Percentiles rank a stretch among this genome's conserved stretches.
phyloP scores from a whole-genome alignment of 2,113 vertebrate species.

The Peromyscus californicus region DNA sequence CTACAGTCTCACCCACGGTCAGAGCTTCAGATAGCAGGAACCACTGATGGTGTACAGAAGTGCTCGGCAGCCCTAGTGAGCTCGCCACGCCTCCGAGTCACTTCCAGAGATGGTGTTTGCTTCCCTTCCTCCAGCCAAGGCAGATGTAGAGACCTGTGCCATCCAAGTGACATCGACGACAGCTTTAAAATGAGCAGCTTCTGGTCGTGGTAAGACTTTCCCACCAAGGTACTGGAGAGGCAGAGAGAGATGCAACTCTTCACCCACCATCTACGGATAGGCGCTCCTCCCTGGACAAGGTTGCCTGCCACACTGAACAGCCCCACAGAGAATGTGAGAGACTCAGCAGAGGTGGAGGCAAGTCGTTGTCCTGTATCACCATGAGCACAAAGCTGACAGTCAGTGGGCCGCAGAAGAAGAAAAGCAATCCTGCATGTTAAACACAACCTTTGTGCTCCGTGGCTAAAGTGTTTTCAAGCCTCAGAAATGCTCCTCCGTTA shows the following conservation, averaged over 20 bases:
- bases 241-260: not conserved
- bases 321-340: rapidly evolving
- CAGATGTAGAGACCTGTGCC: not conserved
- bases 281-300: not conserved
- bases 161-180: too few relatives aligned
- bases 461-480: not conserved
- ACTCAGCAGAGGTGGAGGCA: rapidly evolving
- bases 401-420: not conserved
- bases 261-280: not conserved
- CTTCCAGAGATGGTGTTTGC: too few relatives aligned
- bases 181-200: not conserved
- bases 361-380: rapidly evolving
- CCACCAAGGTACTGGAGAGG: not conserved
- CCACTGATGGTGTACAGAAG: rapidly evolving
- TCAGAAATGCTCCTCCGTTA: constrained; percentile 48
- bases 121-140: not conserved
- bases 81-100: rapidly evolving
- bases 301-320: rapidly evolving
- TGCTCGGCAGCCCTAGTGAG: not conserved
- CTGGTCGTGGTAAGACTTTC: not conserved
- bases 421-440: not conserved
- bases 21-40: not conserved
- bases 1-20: not conserved
- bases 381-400: rapidly evolving
- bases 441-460: not conserved